phyloP scores from a whole-genome alignment of 2,888 invertebrate species.

The Stenolophus ochropezus region DNA sequence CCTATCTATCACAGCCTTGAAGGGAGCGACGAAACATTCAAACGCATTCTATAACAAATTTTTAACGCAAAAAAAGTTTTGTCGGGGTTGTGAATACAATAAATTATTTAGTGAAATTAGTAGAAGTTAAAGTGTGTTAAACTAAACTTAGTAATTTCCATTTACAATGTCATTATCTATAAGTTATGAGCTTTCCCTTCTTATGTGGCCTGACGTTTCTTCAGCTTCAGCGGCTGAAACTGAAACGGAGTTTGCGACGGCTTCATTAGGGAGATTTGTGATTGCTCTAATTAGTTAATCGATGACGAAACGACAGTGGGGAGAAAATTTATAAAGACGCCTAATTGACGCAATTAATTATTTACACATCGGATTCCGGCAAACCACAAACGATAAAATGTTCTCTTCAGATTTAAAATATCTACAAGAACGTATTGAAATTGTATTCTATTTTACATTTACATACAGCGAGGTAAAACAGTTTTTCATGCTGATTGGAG shows the following conservation, averaged over 20 bases:
- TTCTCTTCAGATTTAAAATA: background rate
- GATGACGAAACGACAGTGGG: background rate
- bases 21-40: background rate
- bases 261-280: conserved; percentile 52
- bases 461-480: too few relatives aligned
- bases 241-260: conserved; percentile 4
- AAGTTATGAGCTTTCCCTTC: background rate
- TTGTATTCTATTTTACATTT: too few relatives aligned
- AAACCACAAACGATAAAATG: background rate
- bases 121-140: background rate
- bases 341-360: background rate
- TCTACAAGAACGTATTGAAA: too few relatives aligned
- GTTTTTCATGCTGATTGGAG: too few relatives aligned
- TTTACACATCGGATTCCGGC: background rate
- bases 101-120: background rate
- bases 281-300: conserved; percentile 45
- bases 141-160: background rate
- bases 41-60: background rate
- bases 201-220: background rate
- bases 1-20: conserved; percentile 22
- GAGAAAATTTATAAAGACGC: background rate
- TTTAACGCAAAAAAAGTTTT: too few relatives aligned
- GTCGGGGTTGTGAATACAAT: too few relatives aligned
- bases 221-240: background rate
- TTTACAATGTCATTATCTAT: background rate